These are phyloP conservation scores for Ibidorhyncha struthersii DNA, from an alignment of 2,113 vertebrate species.

Conservation along the genomic window DNA sequence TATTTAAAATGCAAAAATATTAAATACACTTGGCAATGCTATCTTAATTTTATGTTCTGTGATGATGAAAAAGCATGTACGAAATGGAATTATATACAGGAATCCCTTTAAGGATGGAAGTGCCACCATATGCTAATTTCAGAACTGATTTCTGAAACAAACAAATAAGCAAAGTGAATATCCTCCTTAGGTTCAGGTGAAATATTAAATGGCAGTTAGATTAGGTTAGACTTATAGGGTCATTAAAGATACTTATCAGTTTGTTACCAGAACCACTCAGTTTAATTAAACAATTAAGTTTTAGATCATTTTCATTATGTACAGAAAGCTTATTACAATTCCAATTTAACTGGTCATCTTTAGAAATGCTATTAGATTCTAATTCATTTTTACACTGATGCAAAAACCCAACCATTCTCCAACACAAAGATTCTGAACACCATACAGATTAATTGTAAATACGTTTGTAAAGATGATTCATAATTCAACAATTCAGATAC, in stretches of 20 bases:
- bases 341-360: slow-evolving; percentile 10
- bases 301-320: slow-evolving; percentile 45
- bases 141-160: slow-evolving; percentile 11
- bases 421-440: background rate
- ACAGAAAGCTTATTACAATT: slow-evolving; percentile 23
- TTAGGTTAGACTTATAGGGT: slow-evolving; percentile 42
- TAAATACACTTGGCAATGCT: background rate
- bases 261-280: slow-evolving; percentile 35
- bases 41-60: background rate
- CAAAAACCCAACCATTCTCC: background rate
- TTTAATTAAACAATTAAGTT: slow-evolving; percentile 63
- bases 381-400: slow-evolving; percentile 2
- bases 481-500: background rate
- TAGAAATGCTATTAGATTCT: background rate
- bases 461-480: background rate
- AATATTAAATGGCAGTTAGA: slow-evolving; percentile 22
- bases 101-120: background rate
- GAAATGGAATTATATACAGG: background rate
- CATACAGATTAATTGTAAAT: background rate
- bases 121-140: background rate
- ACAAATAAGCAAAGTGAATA: background rate
- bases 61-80: background rate
- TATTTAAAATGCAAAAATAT: background rate
- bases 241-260: slow-evolving; percentile 41
- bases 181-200: background rate